Conservation (phyloP, 1,140 invertebrate species). For the Zaprionus davidi region DNA sequence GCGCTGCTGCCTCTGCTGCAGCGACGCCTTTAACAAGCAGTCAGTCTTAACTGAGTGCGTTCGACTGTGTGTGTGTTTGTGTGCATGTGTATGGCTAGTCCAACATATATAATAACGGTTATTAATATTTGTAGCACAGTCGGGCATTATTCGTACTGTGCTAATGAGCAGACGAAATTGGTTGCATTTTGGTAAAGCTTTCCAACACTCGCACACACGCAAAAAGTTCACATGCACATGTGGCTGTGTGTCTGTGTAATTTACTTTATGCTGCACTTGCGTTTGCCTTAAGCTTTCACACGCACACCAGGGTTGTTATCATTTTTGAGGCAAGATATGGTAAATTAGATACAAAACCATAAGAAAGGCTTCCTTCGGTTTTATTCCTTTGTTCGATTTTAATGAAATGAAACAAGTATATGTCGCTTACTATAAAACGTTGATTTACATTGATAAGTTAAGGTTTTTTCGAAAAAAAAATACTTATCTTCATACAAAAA, state of each 20-base stretch:
- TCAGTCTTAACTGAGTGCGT: slow-evolving; percentile 9
- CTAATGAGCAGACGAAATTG: slow-evolving; percentile 2
- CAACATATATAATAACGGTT: slow-evolving; percentile 4
- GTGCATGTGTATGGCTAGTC: background rate
- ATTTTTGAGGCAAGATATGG: no score
- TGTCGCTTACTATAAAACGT: no score
- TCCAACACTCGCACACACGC: background rate
- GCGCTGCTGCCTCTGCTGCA: slow-evolving; percentile 14
- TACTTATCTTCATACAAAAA: no score
- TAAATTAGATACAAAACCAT: no score
- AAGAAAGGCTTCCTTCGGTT: no score
- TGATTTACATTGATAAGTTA: no score
- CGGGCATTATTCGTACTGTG: background rate
- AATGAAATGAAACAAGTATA: no score
- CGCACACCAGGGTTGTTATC: no score
- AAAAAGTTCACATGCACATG: background rate
- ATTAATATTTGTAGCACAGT: slow-evolving; percentile 5
- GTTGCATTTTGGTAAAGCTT: slow-evolving; percentile 4
- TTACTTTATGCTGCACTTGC: background rate
- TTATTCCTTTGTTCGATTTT: no score
- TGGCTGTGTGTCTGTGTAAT: no score
- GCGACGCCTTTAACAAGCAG: slow-evolving; percentile 48
- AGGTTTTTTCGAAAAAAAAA: no score
- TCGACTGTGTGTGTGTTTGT: background rate
- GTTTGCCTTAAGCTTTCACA: background rate